Evolutionary conservation across 1,140 invertebrate species (phyloP), one percentile per base, ranked within the genome.

Genomic region (Musca vetustissima): DNA sequence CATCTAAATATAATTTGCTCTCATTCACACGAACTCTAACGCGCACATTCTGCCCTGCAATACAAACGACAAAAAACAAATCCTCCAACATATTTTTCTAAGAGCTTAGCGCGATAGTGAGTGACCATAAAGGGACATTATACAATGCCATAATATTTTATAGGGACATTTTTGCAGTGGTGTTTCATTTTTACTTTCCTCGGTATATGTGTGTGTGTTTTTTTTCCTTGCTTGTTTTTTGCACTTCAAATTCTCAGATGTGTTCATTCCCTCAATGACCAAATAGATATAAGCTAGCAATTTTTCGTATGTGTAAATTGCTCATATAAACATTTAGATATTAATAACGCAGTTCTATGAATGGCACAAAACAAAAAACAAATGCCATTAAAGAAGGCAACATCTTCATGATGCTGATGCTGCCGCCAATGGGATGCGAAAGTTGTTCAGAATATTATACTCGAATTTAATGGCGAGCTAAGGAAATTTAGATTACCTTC

Each of bases 61-160:
- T 21, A 52, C 17, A 52, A 21, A 52, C 17, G 21, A 8, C 25
- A 32, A 17, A 28, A 32, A 59, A n/a, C 28, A 17, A 36, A 59
- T 32, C 55, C 25, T 17, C 11, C 25, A 59, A 32, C 25, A 59
- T 32, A 32, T 59, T 32, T 59, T 59, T 59, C 55, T 32, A 59
- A 59, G 55, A 59, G 55, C 55, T 59, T 59, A 59, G 17, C 55
- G 55, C 55, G 55, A 59, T 59, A 59, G 25, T 59, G 55, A 59
- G 25, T 59, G 55, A 59, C 55, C 55, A 59, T 59, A 59, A 59
- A 32, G 17, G 28, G 55, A 59, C 55, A 32, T 59, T 59, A 59
- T 36, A 55, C 52, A 59, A 59, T 59, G 55, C 55, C 28, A 59
- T 59, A 59, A 59, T 59, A 59, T 59, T 59, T 59, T 52, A 32